These are phyloP conservation scores for Latheticus oryzae DNA, from an alignment of 2,888 invertebrate genomes.

Conservation along the genomic window DNA sequence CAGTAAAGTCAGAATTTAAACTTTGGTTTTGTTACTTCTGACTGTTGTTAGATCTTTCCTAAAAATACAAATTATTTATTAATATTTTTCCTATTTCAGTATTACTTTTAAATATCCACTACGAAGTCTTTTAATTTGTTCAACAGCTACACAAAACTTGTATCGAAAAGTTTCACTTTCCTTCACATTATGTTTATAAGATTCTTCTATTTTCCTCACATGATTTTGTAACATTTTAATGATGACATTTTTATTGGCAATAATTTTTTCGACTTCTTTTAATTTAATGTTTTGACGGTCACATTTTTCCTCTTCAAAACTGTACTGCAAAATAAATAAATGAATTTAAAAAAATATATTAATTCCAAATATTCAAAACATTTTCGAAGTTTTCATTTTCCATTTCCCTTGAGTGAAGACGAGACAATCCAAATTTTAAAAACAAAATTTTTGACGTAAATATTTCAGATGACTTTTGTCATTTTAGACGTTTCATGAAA, in stretches of 20 bases:
- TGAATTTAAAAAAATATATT: background rate
- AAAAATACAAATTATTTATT: conserved; percentile 7
- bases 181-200: conserved; percentile 51
- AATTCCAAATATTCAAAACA: too few relatives aligned
- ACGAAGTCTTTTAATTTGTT: conserved; percentile 18
- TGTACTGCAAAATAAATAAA: background rate
- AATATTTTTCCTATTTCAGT: conserved; percentile 5
- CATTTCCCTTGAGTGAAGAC: too few relatives aligned
- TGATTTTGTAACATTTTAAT: conserved; percentile 52
- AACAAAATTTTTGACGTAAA: background rate
- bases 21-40: background rate
- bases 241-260: conserved; percentile 51
- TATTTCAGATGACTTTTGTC: conserved; percentile 1
- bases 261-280: conserved; percentile 48
- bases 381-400: conserved; percentile 3
- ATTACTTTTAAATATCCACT: conserved; percentile 8
- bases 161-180: conserved; percentile 51
- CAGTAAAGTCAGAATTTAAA: background rate
- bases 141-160: conserved; percentile 46
- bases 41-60: conserved; percentile 15
- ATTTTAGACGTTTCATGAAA: background rate
- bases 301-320: background rate
- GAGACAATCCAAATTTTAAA: background rate
- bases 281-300: conserved; percentile 39
- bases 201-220: conserved; percentile 50